Evolutionary conservation across 2,888 invertebrate genomes (phyloP), one percentile per base, ranked within the genome.

Genomic region (Adelphocoris suturalis): DNA sequence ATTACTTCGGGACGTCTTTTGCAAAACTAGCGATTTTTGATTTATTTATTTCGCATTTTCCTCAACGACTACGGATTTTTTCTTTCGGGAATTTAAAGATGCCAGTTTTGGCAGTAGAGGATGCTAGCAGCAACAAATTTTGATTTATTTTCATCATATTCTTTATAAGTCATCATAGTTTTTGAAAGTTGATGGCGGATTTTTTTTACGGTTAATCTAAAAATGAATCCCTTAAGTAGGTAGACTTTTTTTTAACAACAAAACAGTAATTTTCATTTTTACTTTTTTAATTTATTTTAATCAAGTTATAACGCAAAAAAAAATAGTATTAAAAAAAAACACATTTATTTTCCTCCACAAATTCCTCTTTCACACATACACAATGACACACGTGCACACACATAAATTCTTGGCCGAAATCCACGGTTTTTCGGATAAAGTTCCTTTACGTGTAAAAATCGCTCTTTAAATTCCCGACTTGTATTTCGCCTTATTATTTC

Each of bases 391-490:
- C 23, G 37, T 27, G 27, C 78, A 47, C n/a, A 47, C n/a, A n/a
- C 13, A 16, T 3, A 12, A 78, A 68, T 23, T 68, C 12, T 23
- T 12, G 46, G 46, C 82, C 28, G 7, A 75, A 86, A 86, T 47
- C 86, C 75, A 86, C 86, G 86, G 86, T 86, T 75, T n/a, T 86
- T 86, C 48, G 48, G 48, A 52, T 48, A 86, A 75, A 75, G 86
- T 86, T 86, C 86, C 86, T 86, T 86, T 86, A 75, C 86, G 76
- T 75, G 86, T 86, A 75, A 86, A 57, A 86, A 86, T 86, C 86
- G 86, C 86, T 86, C 86, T 86, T 86, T 86, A 86, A 86, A 86
- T 86, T 86, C 86, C 86, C 86, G 86, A 86, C 48, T 52, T 80
- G 12, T 28, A 19, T 75, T 78, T 78, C 14, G 19, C 28, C 52